phyloP scores from a whole-genome alignment of 2,113 vertebrate genomes.

The Cyprichromis sp. region DNA sequence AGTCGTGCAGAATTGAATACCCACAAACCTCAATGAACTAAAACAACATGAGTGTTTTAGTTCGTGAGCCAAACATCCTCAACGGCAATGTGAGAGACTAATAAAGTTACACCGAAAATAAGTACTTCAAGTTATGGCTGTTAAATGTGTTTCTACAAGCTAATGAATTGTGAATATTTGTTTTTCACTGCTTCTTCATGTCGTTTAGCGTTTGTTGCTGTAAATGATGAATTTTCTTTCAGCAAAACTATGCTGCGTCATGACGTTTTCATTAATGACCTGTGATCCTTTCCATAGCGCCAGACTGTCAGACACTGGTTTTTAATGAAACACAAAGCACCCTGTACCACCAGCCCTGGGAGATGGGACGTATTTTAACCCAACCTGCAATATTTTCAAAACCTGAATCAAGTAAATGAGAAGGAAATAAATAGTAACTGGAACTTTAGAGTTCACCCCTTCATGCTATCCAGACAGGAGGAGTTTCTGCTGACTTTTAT shows the following conservation, averaged over 20 bases:
- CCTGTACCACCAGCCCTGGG: not conserved
- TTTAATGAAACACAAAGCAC: not conserved
- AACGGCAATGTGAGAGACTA: not conserved
- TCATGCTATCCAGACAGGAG: not conserved
- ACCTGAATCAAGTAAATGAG: not conserved
- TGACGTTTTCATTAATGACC: not conserved
- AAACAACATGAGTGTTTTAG: not conserved
- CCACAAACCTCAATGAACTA: not conserved
- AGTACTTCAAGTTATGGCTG: not conserved
- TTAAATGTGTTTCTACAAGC: not conserved
- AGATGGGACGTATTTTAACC: not conserved
- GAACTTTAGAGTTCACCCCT: not conserved
- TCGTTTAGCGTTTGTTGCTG: not conserved
- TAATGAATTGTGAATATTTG: not conserved
- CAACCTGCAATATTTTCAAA: not conserved
- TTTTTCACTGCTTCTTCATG: not conserved
- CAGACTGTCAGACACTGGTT: not conserved
- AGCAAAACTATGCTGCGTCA: rapidly evolving
- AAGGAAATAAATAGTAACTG: not conserved
- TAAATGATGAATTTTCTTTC: not conserved
- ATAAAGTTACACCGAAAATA: rapidly evolving
- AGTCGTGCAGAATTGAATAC: not conserved
- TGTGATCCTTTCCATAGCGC: not conserved
- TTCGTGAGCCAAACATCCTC: not conserved
- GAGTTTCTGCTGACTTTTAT: not conserved